phyloP scores from a whole-genome alignment of 2,888 invertebrate genomes.

The Lumbricus terrestris region DNA sequence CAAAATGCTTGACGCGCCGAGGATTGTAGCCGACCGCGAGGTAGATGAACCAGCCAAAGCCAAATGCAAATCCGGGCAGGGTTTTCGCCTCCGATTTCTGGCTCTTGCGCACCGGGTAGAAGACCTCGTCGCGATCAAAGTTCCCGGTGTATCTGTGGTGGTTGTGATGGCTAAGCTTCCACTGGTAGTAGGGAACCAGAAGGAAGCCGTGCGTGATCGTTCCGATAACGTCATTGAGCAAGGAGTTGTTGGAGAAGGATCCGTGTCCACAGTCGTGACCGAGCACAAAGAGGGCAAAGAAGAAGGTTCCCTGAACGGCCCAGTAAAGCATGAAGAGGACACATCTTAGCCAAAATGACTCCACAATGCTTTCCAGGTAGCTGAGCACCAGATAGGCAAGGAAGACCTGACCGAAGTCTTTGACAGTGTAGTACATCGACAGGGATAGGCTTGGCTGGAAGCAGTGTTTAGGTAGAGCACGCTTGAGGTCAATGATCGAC shows the following conservation, averaged over 20 bases:
- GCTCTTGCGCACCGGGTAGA: conserved; percentile 48
- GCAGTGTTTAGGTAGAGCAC: conserved; percentile 46
- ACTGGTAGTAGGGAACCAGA: conserved; percentile 51
- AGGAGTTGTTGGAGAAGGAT: conserved; percentile 47
- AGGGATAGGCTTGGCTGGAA: conserved; percentile 45
- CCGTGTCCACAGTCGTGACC: conserved; percentile 56
- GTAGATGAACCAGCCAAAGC: conserved; percentile 51
- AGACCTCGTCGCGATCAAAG: conserved; percentile 53
- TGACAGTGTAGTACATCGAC: conserved; percentile 49
- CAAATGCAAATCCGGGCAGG: conserved; percentile 41
- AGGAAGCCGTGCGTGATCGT: conserved; percentile 48
- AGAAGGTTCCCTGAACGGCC: conserved; percentile 51
- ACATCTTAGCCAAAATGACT: background rate
- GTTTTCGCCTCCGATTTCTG: background rate
- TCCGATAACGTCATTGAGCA: conserved; percentile 50
- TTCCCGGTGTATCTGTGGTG: conserved; percentile 55
- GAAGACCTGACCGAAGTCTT: conserved; percentile 44
- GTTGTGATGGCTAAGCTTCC: conserved; percentile 52
- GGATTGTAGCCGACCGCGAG: conserved; percentile 50
- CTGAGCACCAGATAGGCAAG: conserved; percentile 36
- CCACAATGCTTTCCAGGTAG: conserved; percentile 16
- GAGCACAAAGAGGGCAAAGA: conserved; percentile 51
- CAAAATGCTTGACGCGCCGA: conserved; percentile 46
- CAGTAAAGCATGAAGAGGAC: conserved; percentile 45
- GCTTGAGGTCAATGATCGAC: conserved; percentile 49